Conservation (phyloP, 2,113 vertebrate genomes). For the Bujurquina vittata region DNA sequence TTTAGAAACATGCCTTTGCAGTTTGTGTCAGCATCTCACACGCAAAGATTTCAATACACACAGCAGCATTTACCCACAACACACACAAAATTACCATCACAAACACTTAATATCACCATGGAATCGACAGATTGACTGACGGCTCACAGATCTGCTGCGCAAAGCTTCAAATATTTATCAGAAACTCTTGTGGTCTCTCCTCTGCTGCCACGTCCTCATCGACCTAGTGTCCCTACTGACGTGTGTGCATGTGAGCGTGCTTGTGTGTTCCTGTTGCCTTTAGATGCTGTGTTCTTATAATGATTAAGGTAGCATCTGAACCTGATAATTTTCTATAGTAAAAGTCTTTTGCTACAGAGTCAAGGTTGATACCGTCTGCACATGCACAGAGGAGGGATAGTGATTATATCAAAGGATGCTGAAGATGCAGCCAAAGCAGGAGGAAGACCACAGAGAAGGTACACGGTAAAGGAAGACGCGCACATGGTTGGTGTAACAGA, state of each 20-base stretch:
- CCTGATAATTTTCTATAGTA: background rate
- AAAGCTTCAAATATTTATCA: constrained; percentile 70
- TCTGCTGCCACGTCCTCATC: constrained; percentile 67
- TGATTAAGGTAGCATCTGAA: background rate
- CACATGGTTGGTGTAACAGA: background rate
- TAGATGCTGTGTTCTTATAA: background rate
- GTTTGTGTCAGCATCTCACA: background rate
- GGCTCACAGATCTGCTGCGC: constrained; percentile 51
- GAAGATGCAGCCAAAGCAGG: background rate
- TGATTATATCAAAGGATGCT: background rate
- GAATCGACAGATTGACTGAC: constrained; percentile 47
- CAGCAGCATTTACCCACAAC: background rate
- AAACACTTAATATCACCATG: constrained; percentile 15
- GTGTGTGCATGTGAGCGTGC: constrained; percentile 5
- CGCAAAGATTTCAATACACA: background rate
- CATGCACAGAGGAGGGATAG: background rate
- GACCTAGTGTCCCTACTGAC: constrained; percentile 51
- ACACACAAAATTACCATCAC: background rate
- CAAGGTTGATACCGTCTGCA: background rate
- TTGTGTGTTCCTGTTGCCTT: background rate
- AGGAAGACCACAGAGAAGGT: background rate
- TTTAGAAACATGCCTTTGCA: background rate
- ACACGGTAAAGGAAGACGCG: background rate
- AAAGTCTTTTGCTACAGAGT: background rate
- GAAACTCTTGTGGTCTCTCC: constrained; percentile 56